phyloP scores from a whole-genome alignment of 2,113 vertebrate species.

The Labeo catla region DNA sequence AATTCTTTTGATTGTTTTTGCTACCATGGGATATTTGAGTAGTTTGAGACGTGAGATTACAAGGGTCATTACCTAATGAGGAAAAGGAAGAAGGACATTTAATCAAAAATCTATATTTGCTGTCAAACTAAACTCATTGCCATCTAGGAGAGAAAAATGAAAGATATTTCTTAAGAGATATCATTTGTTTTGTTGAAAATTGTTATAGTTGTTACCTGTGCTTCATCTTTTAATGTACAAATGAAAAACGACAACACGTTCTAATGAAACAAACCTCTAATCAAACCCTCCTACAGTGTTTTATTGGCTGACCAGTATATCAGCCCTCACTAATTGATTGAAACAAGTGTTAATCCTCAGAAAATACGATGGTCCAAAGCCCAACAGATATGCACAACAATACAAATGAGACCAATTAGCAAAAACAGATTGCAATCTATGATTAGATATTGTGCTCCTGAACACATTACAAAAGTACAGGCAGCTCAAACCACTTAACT shows the following conservation, averaged over 20 bases:
- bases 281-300: background rate
- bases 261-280: background rate
- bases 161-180: background rate
- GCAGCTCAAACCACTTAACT: background rate
- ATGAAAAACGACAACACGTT: background rate
- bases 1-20: background rate
- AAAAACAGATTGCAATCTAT: constrained; percentile 27
- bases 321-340: constrained; percentile 21
- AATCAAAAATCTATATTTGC: background rate
- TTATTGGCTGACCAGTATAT: background rate
- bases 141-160: background rate
- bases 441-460: constrained; percentile 10
- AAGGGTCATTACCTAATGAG: background rate
- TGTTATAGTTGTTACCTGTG: background rate
- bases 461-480: background rate
- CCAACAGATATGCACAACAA: constrained; percentile 23
- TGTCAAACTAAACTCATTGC: background rate
- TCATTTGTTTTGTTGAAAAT: background rate
- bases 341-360: constrained; percentile 15
- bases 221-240: background rate
- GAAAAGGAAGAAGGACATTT: background rate
- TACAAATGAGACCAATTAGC: constrained; percentile 39
- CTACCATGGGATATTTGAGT: background rate
- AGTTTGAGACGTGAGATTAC: background rate
- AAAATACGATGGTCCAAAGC: constrained; percentile 6